A percentile compares a stretch with the other conserved stretches of the same genome.
Evolutionary conservation across 2,113 vertebrate genomes (phyloP).

Genomic region (Muscicapa adusta): DNA sequence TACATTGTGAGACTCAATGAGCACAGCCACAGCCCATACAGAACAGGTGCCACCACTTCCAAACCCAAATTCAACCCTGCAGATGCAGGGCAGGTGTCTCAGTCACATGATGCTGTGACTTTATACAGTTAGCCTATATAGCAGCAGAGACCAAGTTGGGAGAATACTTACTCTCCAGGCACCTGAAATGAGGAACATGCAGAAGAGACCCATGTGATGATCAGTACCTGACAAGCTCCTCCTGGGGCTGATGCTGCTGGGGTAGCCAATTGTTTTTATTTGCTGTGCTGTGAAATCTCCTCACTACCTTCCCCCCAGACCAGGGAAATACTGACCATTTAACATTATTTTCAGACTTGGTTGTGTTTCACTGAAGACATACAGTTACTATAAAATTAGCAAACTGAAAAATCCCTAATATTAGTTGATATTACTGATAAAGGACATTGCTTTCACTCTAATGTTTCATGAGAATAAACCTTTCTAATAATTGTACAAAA

Average conservation of each 20-base stretch:
- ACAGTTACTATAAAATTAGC: not conserved
- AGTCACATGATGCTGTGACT: not conserved
- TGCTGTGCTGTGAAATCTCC: not conserved
- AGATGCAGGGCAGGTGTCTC: not conserved
- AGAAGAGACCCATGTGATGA: not conserved
- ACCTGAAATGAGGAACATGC: not conserved
- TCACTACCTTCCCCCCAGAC: not conserved
- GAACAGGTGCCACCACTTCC: not conserved
- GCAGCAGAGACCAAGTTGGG: not conserved
- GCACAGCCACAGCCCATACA: not conserved
- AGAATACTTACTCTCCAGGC: not conserved
- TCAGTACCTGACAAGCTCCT: not conserved
- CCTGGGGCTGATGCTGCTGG: not conserved
- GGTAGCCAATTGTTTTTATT: not conserved
- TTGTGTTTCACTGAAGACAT: not conserved
- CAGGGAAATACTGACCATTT: not conserved
- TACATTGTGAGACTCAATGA: accelerated
- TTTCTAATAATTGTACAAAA: not conserved
- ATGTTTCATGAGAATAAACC: not conserved
- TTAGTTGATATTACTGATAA: not conserved
- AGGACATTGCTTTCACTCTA: not conserved
- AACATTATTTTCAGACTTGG: not conserved
- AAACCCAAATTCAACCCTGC: not conserved
- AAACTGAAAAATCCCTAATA: not conserved
- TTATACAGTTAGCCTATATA: not conserved